phyloP scores from a whole-genome alignment of 2,797 vertebrate genomes.

The Chelonia mydas region DNA sequence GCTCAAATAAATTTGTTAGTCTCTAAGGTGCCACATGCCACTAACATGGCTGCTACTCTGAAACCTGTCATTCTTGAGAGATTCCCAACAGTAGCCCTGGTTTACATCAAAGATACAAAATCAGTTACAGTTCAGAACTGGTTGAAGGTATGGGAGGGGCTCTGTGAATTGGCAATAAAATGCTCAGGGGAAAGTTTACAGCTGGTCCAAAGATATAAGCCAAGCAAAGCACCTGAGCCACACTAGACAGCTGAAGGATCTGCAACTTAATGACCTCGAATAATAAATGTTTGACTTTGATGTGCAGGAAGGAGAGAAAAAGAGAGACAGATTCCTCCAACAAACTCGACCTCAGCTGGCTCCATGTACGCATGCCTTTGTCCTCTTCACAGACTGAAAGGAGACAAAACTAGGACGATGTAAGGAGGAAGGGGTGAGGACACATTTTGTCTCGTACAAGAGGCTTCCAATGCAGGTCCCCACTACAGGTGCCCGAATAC shows the following conservation, averaged over 20 bases:
- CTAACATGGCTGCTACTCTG: too few species aligned
- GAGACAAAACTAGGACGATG: not conserved
- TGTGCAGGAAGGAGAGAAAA: not conserved
- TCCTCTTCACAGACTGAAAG: not conserved
- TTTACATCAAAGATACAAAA: not conserved
- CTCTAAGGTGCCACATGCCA: too few species aligned
- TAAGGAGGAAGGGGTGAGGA: not conserved
- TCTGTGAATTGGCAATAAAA: not conserved
- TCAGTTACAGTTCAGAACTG: too few species aligned
- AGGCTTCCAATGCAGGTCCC: not conserved
- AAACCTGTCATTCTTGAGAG: too few species aligned
- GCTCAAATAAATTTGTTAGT: too few species aligned
- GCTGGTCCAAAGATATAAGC: not conserved
- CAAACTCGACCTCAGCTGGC: not conserved
- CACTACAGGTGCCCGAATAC: not conserved
- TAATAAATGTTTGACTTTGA: not conserved
- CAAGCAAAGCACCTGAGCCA: not conserved
- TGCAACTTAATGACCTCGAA: not conserved
- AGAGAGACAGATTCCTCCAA: not conserved
- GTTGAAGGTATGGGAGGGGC: not conserved
- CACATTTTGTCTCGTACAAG: not conserved
- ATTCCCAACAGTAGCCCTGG: not conserved
- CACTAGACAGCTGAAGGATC: not conserved
- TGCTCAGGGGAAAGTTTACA: not conserved
- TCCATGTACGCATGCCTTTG: not conserved